A percentile compares a stretch with the other conserved stretches of the same genome.
Conservation (phyloP, 2,888 invertebrate genomes). For the Dasypolia templi region DNA sequence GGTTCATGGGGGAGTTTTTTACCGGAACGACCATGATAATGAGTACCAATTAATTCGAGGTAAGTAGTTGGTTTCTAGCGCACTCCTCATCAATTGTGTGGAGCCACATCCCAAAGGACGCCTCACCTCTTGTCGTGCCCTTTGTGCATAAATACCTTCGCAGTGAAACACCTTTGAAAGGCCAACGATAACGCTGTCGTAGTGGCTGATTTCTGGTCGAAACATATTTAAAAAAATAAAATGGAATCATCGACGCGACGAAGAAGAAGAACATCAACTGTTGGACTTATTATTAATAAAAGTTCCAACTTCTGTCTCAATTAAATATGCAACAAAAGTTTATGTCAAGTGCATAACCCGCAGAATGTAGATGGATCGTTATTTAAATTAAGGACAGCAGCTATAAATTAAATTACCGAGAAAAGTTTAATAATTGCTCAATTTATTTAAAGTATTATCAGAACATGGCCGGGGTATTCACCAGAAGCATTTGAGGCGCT, state of each 20-base stretch:
- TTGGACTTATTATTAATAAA: neutral
- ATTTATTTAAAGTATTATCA: constrained; percentile 60
- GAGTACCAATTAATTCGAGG: constrained; percentile 14
- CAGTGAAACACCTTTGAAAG: neutral
- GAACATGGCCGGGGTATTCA: constrained; percentile 39
- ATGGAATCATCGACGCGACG: neutral
- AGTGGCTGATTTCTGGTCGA: neutral
- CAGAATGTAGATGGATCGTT: constrained; percentile 45
- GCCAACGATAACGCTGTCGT: neutral
- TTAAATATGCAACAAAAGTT: constrained; percentile 1
- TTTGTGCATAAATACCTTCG: neutral
- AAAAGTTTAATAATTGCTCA: constrained; percentile 58
- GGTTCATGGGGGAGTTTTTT: constrained; percentile 1
- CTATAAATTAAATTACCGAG: constrained; percentile 57
- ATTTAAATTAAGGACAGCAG: constrained; percentile 52
- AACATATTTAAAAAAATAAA: neutral
- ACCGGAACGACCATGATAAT: constrained; percentile 14
- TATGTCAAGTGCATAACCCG: constrained; percentile 41
- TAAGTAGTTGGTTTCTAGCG: neutral
- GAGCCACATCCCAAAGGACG: neutral
- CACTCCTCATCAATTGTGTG: neutral
- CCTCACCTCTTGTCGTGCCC: neutral
- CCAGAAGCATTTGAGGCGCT: constrained; percentile 39
- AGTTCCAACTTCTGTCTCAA: neutral
- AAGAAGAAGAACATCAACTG: neutral